Evolutionary conservation across 2,113 vertebrate species (phyloP).

Genomic region (Thymallus thymallus): DNA sequence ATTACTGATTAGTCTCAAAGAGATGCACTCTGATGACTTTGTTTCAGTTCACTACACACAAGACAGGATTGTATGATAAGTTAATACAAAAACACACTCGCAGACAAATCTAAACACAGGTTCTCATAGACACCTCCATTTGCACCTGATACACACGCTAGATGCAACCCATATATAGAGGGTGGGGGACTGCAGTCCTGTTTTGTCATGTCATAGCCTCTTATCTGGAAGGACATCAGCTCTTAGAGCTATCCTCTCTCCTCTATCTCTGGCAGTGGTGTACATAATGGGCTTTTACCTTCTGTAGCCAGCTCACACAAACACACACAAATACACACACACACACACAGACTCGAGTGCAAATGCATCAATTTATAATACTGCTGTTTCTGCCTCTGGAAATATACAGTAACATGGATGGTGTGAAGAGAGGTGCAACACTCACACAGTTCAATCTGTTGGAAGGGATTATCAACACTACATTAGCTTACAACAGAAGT

Average conservation of each 20-base stretch:
- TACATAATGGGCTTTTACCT: background rate
- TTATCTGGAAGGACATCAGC: slow-evolving; percentile 10
- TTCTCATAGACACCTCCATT: background rate
- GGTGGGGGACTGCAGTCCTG: background rate
- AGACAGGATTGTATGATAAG: background rate
- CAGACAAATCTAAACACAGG: background rate
- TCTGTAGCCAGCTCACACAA: background rate
- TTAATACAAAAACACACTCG: background rate
- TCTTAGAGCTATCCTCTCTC: slow-evolving; percentile 4
- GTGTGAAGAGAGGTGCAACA: background rate
- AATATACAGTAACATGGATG: background rate
- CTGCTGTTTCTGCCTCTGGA: background rate
- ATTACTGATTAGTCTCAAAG: slow-evolving; percentile 43
- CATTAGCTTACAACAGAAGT: too few relatives aligned
- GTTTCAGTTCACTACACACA: slow-evolving; percentile 10
- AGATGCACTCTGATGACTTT: slow-evolving; percentile 26
- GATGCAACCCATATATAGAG: background rate
- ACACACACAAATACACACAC: slow-evolving; percentile 8
- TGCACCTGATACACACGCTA: background rate
- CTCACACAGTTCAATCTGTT: background rate
- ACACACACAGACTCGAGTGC: background rate
- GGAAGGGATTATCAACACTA: too few relatives aligned
- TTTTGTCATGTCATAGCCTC: background rate
- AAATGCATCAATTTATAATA: background rate
- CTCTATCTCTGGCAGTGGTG: slow-evolving; percentile 1